A percentile compares a stretch with the other conserved stretches of the same genome.
These are phyloP conservation scores for Hartigia nigra DNA, from an alignment of 2,888 invertebrate genomes.

Conservation along the genomic window DNA sequence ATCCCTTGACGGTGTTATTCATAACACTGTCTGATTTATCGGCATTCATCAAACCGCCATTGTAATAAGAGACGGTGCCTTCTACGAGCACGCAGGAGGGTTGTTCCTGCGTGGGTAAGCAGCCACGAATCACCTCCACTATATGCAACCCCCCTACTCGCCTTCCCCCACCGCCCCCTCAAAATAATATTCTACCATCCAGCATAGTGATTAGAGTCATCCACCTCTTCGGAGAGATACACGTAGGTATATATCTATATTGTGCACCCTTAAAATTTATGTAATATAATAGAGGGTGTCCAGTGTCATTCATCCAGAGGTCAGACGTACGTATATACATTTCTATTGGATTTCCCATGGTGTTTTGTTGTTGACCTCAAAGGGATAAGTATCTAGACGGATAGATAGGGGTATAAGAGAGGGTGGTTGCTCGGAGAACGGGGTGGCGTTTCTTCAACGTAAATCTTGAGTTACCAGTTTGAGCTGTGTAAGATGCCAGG, in stretches of 20 bases:
- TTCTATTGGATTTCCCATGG: not conserved
- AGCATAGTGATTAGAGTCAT: not conserved
- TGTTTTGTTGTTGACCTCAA: not conserved
- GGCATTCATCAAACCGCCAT: constrained; percentile 70
- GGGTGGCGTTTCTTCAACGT: constrained; percentile 47
- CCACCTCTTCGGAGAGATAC: not conserved
- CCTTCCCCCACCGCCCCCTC: too few species aligned
- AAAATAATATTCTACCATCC: not conserved
- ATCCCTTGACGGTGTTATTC: constrained; percentile 31
- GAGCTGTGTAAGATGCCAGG: constrained; percentile 61
- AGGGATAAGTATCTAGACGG: not conserved
- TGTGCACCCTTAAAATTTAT: not conserved
- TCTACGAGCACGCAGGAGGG: constrained; percentile 12
- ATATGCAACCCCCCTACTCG: not conserved
- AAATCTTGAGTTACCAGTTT: constrained; percentile 64
- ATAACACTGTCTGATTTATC: constrained; percentile 68
- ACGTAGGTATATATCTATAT: not conserved
- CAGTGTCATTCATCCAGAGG: not conserved
- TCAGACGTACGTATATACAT: not conserved
- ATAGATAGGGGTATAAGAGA: not conserved
- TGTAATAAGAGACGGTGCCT: constrained; percentile 51
- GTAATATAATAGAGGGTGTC: not conserved
- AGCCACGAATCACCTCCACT: not conserved
- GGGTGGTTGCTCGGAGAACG: not conserved
- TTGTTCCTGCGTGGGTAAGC: constrained; percentile 1